Percentiles rank a stretch among this genome's conserved stretches.
Conservation (phyloP, 2,888 invertebrate genomes). For the Cerastoderma edule region DNA sequence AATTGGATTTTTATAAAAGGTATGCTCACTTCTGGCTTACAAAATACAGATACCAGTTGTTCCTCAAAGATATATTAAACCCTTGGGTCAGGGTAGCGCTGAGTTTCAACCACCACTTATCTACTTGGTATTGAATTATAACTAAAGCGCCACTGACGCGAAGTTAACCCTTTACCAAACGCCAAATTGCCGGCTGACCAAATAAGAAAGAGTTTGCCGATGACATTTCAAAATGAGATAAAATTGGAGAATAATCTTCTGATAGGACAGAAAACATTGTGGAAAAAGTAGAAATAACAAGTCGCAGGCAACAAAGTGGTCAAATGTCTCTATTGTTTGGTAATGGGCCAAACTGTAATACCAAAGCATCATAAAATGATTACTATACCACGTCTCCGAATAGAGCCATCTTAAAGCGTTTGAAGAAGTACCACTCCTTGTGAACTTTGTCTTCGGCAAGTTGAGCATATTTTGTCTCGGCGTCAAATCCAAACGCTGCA, state of each 20-base stretch:
- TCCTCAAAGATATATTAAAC: no score
- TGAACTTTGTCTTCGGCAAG: slow-evolving; percentile 42
- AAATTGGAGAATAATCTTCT: background rate
- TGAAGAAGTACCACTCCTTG: slow-evolving; percentile 48
- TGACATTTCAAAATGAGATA: background rate
- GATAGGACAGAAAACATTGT: background rate
- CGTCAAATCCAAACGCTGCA: slow-evolving; percentile 52
- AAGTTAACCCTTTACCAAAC: no score
- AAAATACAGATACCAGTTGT: background rate
- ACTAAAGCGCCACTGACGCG: no score
- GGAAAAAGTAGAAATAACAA: no score
- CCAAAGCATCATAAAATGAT: background rate
- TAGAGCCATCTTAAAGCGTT: slow-evolving; percentile 53
- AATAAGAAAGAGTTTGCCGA: no score
- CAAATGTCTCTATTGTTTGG: background rate
- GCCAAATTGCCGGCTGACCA: no score
- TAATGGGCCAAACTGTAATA: background rate
- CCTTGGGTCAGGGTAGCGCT: no score
- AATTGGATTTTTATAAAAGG: background rate
- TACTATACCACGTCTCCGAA: slow-evolving; percentile 24
- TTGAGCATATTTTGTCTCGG: slow-evolving; percentile 53
- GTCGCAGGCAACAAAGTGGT: no score
- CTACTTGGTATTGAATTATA: no score
- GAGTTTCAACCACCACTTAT: no score
- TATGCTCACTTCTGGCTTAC: background rate